Evolutionary conservation across 2,113 vertebrate genomes (phyloP).

Genomic region (Daubentonia madagascariensis): DNA sequence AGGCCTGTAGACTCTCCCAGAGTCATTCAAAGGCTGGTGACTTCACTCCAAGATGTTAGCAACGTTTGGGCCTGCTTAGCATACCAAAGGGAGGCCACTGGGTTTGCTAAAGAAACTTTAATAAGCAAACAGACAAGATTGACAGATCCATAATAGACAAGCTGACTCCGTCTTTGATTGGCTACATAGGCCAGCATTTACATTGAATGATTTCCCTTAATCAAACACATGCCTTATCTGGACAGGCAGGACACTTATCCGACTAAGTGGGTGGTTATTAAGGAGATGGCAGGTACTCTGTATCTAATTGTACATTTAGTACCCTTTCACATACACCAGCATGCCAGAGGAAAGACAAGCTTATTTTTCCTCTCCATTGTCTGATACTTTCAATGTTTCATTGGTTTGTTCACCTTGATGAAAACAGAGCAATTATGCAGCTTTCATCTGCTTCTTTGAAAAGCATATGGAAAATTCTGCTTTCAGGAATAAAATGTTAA

Average conservation of each 20-base stretch:
- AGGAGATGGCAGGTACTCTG: constrained; percentile 50
- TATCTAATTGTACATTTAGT: constrained; percentile 59
- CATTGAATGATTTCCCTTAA: constrained; percentile 67
- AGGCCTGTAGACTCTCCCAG: constrained; percentile 39
- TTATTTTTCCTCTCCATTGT: constrained; percentile 49
- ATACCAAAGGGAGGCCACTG: constrained; percentile 64
- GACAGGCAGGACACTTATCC: constrained; percentile 43
- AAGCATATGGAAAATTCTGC: constrained; percentile 68
- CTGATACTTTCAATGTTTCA: constrained; percentile 70
- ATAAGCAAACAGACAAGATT: constrained; percentile 66
- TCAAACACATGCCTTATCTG: constrained; percentile 72
- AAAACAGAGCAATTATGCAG: constrained; percentile 75
- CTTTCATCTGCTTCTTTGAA: constrained; percentile 78
- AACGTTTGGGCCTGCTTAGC: constrained; percentile 55
- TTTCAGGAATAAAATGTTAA: constrained; percentile 76
- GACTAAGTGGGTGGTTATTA: constrained; percentile 66
- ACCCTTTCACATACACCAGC: constrained; percentile 64
- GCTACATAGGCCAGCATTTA: constrained; percentile 52
- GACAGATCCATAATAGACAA: constrained; percentile 63
- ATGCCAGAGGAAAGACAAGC: constrained; percentile 40
- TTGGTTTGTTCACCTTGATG: constrained; percentile 75
- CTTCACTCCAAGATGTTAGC: constrained; percentile 64
- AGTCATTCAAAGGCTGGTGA: constrained; percentile 68
- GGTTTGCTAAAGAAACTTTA: constrained; percentile 45
- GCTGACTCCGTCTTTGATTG: constrained; percentile 59